Evolutionary conservation across 2,113 vertebrate genomes (phyloP).

Genomic region (Anoplopoma fimbria): DNA sequence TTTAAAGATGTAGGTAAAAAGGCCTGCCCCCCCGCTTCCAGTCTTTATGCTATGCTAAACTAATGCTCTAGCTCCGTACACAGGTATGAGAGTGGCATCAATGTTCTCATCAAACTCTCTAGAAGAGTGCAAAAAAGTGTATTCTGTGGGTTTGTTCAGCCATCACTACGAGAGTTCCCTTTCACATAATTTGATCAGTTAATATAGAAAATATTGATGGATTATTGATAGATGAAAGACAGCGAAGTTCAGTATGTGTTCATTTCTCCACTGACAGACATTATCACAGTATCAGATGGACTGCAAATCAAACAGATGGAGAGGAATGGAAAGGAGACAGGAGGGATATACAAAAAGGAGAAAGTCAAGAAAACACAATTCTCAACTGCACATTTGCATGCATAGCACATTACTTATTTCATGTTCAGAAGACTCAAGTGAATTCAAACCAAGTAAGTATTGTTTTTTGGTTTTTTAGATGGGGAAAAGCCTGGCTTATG

Average conservation of each 20-base stretch:
- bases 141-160: no score
- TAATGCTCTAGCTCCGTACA: no score
- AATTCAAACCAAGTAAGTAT: conserved; percentile 10
- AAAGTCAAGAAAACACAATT: conserved; percentile 12
- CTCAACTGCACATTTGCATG: conserved; percentile 4
- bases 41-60: no score
- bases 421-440: not conserved
- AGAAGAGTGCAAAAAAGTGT: no score
- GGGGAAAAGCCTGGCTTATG: not conserved
- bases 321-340: not conserved
- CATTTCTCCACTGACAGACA: conserved; percentile 18
- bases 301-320: not conserved
- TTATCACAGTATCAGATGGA: conserved; percentile 29
- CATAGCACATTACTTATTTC: not conserved
- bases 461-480: not conserved
- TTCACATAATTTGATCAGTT: not conserved
- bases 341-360: not conserved
- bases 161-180: no score
- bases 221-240: not conserved
- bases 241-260: not conserved
- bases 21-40: no score
- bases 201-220: not conserved
- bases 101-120: no score
- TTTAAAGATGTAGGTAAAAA: no score
- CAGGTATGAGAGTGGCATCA: no score